Conservation (phyloP, 1,140 invertebrate species). For the Pollicipes pollicipes region DNA sequence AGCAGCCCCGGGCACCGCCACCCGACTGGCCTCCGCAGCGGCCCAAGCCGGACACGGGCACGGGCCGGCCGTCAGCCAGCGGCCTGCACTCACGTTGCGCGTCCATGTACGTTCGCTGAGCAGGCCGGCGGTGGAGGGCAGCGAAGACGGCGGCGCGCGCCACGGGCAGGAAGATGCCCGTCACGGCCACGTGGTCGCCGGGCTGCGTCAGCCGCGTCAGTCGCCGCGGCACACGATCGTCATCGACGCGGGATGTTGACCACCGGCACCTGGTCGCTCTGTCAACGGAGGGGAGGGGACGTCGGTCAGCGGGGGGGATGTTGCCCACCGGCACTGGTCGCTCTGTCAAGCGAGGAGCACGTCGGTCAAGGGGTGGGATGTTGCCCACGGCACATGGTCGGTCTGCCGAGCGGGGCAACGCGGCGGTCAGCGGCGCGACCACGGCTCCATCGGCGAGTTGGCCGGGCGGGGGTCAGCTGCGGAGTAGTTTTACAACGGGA, state of each 20-base stretch:
- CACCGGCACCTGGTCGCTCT: conserved; percentile 96
- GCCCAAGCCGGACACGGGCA: too few relatives aligned
- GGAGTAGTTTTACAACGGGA: too few relatives aligned
- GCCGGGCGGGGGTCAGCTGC: too few relatives aligned
- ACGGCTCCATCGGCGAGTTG: too few relatives aligned
- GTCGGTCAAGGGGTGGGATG: too few relatives aligned
- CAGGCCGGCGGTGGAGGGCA: conserved; percentile 62
- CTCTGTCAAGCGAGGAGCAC: conserved; percentile 38
- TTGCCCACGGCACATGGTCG: too few relatives aligned
- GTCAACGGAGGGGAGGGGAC: too few relatives aligned
- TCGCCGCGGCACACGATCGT: conserved; percentile 86
- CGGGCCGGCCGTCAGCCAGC: conserved; percentile 10
- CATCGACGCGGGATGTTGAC: conserved; percentile 86
- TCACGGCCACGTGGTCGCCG: conserved; percentile 83
- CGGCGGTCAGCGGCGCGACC: too few relatives aligned
- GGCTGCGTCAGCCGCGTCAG: conserved; percentile 72
- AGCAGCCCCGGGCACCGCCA: too few relatives aligned
- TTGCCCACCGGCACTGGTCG: conserved; percentile 96
- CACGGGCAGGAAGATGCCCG: conserved; percentile 79
- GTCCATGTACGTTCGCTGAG: conserved; percentile 89
- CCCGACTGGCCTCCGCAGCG: too few relatives aligned
- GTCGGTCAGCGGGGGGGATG: conserved; percentile 88
- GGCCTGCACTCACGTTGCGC: conserved; percentile 65
- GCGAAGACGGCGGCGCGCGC: conserved; percentile 55
- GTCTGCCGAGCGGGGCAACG: too few relatives aligned